Evolutionary conservation across 2,113 vertebrate genomes (phyloP), one percentile per base, ranked within the genome.

Genomic region (Oxyura jamaicensis): DNA sequence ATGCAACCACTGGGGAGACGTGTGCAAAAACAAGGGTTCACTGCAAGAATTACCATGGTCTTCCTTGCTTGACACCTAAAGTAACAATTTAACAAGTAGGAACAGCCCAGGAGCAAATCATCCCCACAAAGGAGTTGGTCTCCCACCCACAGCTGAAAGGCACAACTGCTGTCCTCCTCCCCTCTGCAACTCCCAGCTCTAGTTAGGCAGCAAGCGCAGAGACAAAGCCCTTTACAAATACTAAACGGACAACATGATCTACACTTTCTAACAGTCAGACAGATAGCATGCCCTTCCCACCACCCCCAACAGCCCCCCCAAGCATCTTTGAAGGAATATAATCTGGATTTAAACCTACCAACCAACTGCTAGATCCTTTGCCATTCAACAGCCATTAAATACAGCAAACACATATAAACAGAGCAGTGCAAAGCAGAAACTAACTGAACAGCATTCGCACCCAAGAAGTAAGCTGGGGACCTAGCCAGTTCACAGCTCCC

Each of bases 191-290:
- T 7, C 33, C 18, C 1, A 0, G 56, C 58, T 67, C 44, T 5
- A 26, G 28, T 8, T 7, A 35, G 10, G n/a, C n/a, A 66, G n/a
- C 22, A 20, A 42, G 19, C 0, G 0, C 1, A 5, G 0, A 31
- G 35, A n/a, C 65, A 15, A 66, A 62, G 23, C 78, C 58, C 55
- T 28, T 66, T 17, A 19, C 14, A 81, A 82, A 68, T 33, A 33
- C 52, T 16, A 52, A 46, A 26, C 2, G 0, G 13, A 26, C 0
- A 19, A 55, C 2, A 33, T 0, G 0, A 44, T 7, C 44, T n/a
- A 4, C 14, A 13, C 33, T 41, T 72, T 28, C 81, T 53, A 83
- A 29, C 19, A 17, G 26, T 15, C 44, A 88, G n/a, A 5, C 26
- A 20, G 6, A 6, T 7, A 31, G 41, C 46, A 11, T 48, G 46